Evolutionary conservation across 2,888 invertebrate genomes (phyloP), one percentile per base, ranked within the genome.

Genomic region (Rosalia funebris): DNA sequence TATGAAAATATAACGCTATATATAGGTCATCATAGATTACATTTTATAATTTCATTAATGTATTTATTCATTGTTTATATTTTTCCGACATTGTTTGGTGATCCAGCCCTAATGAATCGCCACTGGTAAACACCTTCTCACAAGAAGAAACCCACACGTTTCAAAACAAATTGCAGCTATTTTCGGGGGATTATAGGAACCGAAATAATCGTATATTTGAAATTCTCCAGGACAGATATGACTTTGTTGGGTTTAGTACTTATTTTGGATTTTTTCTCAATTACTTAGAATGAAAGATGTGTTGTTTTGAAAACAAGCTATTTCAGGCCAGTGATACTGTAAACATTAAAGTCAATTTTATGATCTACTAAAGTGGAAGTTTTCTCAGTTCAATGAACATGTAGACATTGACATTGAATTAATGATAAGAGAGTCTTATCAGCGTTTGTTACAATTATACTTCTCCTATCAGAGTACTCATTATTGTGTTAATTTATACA

Each of bases 261-360:
- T 60, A 60, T 60, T 56, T 50, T 46, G 56, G 36, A 56, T 60
- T 60, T 60, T 60, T 60, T 60, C 54, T 32, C 60, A 56, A 56
- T 60, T 60, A 60, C 50, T 52, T 32, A 11, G 46, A 60, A 39
- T 55, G 55, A 60, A 32, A 50, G 55, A 55, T 14, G 46, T 37
- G 54, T 45, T 55, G 60, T 60, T 55, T 60, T 44, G 37, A 39
- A 45, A 45, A 45, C 41, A 12, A 25, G 56, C 60, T 60, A 60
- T 60, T 60, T 60, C 56, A 45, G 39, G 55, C 55, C 48, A 46
- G 50, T 36, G 16, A 36, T 25, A 53, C 20, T 41, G 53, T 57
- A 61, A 61, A 61, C 61, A 61, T 14, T 47, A 46, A 37, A 41
- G 57, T 54, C 45, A 19, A 37, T 46, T 61, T 61, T 52, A 61